Percentiles rank a stretch among this genome's conserved stretches.
Evolutionary conservation across 2,113 vertebrate species (phyloP).

Genomic region (Nyctibius bracteatus): DNA sequence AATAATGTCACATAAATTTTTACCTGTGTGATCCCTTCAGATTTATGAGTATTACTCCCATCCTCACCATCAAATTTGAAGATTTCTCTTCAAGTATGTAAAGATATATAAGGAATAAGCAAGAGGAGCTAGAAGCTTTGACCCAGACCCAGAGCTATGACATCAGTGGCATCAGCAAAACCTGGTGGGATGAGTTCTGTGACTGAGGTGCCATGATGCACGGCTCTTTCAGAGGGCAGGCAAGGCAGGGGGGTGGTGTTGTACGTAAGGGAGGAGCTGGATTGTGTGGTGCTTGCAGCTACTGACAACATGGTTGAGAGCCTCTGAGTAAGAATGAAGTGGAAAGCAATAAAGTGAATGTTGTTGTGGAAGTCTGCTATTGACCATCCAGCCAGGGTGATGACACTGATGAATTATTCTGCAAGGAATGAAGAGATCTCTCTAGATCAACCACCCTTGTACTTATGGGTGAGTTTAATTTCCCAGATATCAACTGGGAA

Average conservation of each 20-base stretch:
- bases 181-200: background rate
- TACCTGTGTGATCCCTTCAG: background rate
- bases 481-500: background rate
- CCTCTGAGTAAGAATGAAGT: background rate
- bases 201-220: background rate
- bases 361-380: background rate
- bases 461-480: background rate
- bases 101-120: background rate
- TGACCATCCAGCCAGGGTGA: background rate
- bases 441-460: background rate
- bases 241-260: accelerated
- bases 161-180: background rate
- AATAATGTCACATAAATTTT: background rate
- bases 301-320: accelerated
- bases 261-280: background rate
- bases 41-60: background rate
- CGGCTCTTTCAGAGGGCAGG: background rate
- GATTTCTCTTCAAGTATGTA: background rate
- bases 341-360: background rate
- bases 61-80: background rate
- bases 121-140: background rate
- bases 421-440: background rate
- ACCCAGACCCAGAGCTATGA: background rate
- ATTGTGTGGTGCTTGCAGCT: background rate
- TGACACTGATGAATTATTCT: accelerated